Evolutionary conservation across 1,140 invertebrate genomes (phyloP).

Genomic region (Penaeus vannamei): DNA sequence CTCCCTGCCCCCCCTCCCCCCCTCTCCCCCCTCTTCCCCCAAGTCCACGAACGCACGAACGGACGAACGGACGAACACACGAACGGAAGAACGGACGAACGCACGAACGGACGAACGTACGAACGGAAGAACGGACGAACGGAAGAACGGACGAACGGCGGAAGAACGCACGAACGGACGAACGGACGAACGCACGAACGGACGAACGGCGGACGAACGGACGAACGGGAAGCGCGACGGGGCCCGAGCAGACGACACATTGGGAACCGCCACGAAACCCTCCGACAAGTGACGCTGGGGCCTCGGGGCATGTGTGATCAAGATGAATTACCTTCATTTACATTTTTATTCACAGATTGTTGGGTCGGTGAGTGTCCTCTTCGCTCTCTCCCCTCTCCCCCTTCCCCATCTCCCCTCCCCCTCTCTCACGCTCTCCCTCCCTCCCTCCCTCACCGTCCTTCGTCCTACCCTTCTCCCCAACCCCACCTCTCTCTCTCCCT

Average conservation of each 20-base stretch:
- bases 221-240: background rate
- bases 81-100: too few relatives aligned
- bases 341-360: slow-evolving; percentile 59
- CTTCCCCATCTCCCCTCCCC: background rate
- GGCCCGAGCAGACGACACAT: background rate
- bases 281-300: slow-evolving; percentile 36
- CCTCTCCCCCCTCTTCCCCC: slow-evolving; percentile 3
- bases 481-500: too few relatives aligned
- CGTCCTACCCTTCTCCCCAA: too few relatives aligned
- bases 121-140: too few relatives aligned
- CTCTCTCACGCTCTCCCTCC: background rate
- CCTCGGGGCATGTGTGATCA: slow-evolving; percentile 52
- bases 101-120: too few relatives aligned
- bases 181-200: too few relatives aligned
- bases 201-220: too few relatives aligned
- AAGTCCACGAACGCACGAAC: background rate
- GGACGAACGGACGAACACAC: background rate
- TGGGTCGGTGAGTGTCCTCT: slow-evolving; percentile 19
- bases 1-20: slow-evolving; percentile 2
- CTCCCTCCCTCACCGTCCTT: background rate
- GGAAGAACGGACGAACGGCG: too few relatives aligned
- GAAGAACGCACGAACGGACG: too few relatives aligned
- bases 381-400: background rate
- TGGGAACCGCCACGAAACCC: slow-evolving; percentile 28
- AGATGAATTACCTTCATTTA: slow-evolving; percentile 59